A percentile compares a stretch with the other conserved stretches of the same genome.
Conservation (phyloP, 2,113 vertebrate genomes). For the Siniperca knerii region DNA sequence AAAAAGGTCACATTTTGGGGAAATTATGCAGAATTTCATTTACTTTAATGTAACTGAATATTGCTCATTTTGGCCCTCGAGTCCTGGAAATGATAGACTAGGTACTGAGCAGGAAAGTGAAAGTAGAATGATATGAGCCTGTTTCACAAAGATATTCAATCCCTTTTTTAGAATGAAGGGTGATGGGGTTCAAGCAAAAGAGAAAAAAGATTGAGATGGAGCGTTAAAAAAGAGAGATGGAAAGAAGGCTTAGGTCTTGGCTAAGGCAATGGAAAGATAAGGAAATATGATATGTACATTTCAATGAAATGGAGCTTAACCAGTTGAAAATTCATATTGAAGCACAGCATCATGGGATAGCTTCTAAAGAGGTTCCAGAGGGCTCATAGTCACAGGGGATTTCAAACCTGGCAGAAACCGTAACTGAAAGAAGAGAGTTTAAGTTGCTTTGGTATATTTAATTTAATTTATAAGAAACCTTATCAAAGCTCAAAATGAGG, state of each 20-base stretch:
- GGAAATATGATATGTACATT: conserved; percentile 46
- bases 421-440: not conserved
- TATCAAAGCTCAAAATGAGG: not conserved
- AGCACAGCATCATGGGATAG: conserved; percentile 1
- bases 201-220: conserved; percentile 39
- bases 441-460: not conserved
- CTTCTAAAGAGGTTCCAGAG: not conserved
- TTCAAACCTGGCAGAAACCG: not conserved
- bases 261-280: conserved; percentile 39
- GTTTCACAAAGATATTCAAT: conserved; percentile 51
- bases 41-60: conserved; percentile 39
- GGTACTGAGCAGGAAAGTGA: conserved; percentile 27
- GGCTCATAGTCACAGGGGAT: not conserved
- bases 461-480: not conserved
- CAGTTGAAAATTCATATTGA: conserved; percentile 21
- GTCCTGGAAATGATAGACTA: conserved; percentile 37
- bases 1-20: conserved; percentile 10
- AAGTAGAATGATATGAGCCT: conserved; percentile 34
- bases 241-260: conserved; percentile 34
- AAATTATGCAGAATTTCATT: conserved; percentile 43
- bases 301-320: conserved; percentile 44
- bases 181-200: conserved; percentile 38
- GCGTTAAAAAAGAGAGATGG: conserved; percentile 3
- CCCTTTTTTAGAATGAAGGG: conserved; percentile 27
- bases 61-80: conserved; percentile 26